Evolutionary conservation across 1,140 invertebrate genomes (phyloP), one percentile per base, ranked within the genome.

Genomic region (Paracyclopina nana): DNA sequence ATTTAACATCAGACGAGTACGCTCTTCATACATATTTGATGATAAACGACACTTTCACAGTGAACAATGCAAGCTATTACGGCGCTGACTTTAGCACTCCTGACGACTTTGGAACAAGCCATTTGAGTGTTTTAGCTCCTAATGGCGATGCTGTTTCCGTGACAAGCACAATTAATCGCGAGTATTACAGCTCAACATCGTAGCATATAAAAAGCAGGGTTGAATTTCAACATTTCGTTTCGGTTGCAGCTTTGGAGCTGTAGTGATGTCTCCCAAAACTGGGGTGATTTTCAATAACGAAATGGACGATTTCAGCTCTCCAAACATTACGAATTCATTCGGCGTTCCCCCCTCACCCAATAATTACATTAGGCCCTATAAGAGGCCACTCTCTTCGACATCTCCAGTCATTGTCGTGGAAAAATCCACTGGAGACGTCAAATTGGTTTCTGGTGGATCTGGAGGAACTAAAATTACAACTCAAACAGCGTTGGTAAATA

Each of bases 261-360:
- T 24, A 26, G 8, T 52, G 9, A 14, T 48, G 4, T 22, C 20
- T 11, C 45, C 16, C 16, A 16, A 72, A 45, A 92, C 90, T 0
- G 92, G 91, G 27, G 86, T 98, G 34, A 66, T 96, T 4, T 73
- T 90, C 56, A 98, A 97, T 66, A 79, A 82, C 61, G 79, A 77
- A 43, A 95, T 97, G 87, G 85, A 95, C 62, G 91, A 97, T 62
- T 97, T 98, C 65, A 80, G 83, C 0, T 72, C 77, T 1, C 76
- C 83, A 0, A 77, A 75, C 1, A 68, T 75, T 55, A 66, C 70
- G 9, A 96, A 85, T 64, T 74, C 70, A 44, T 92, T 82, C 58
- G 76, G 75, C 0, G 45, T 94, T 31, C 77, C 80, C 6, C 75
- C 77, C 0, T 79, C 78, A 22, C 74, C 73, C 4, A 74, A 75